These are phyloP conservation scores for Caenorhabditis sinica DNA, from an alignment of 2,888 invertebrate genomes.

Conservation along the genomic window DNA sequence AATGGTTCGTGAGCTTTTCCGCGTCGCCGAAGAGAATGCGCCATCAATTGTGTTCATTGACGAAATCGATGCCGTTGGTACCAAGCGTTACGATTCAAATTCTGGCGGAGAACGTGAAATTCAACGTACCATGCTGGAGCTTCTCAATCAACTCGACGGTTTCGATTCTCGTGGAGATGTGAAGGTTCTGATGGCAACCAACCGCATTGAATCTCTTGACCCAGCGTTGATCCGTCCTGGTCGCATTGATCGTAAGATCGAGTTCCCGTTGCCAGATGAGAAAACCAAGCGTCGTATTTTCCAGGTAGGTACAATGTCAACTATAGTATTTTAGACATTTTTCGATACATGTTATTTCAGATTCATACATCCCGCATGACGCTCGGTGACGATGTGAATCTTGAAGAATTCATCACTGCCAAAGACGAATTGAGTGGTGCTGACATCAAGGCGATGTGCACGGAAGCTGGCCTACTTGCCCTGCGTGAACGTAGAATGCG, in stretches of 20 bases:
- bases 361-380: constrained; percentile 99
- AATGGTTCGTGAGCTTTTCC: constrained; percentile 95
- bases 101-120: constrained; percentile 99
- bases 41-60: constrained; percentile 99
- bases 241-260: constrained; percentile 98
- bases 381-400: constrained; percentile 95
- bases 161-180: constrained; percentile 97
- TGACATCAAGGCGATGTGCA: constrained; percentile 93
- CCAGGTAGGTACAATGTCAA: constrained; percentile 59
- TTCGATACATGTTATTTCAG: constrained; percentile 48
- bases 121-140: constrained; percentile 98
- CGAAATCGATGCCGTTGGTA: constrained; percentile 98
- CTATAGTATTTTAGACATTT: background rate
- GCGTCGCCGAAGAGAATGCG: constrained; percentile 99
- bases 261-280: constrained; percentile 99
- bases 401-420: constrained; percentile 98
- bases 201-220: constrained; percentile 98
- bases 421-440: constrained; percentile 98
- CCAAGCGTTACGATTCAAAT: constrained; percentile 97
- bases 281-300: constrained; percentile 92
- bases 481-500: constrained; percentile 98
- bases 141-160: constrained; percentile 98
- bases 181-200: constrained; percentile 98
- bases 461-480: constrained; percentile 98
- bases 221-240: constrained; percentile 99